Base-by-base conservation (phyloP, 1,140 invertebrate species). In the Drosophila orosa region DNA sequence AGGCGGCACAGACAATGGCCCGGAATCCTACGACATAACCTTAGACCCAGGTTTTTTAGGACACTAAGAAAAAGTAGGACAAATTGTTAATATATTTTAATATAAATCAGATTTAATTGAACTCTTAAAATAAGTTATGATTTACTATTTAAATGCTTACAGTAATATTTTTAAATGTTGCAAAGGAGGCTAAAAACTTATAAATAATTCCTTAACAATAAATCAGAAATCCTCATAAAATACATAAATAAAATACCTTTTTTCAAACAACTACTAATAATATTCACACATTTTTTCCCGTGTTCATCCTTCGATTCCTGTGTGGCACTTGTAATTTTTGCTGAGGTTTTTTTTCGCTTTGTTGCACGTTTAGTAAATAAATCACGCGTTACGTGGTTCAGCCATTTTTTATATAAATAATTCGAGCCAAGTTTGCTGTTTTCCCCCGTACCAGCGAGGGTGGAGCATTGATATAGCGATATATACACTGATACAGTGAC, bases 341-440 rank as follows among this genome's bases (percentile, higher is more conserved):
- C 83, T 86, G 83, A 86, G 79, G 83, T 84, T 84, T 73, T 81
- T 62, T 71, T 71, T 42, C 60, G 58, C 60, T 74, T 74, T 74
- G 71, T 87, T 86, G 85, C 84, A 89, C 84, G 84, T 89, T 89
- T 89, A 84, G 84, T 89, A 84, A 89, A 89, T 89, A 89, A 89
- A 89, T 89, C 84, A 89, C 77, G 77, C 80, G 84, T 89, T 87
- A 77, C 67, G 75, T 79, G 80, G 80, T 67, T 83, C 59, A 62
- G 60, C 76, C 75, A 83, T 86, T 86, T 86, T 86, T 86, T 86
- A 87, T 86, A 86, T 87, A 86, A 86, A 86, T 86, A 87, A 86
- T 86, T 86, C 80, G 80, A 67, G 74, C 76, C 67, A 80, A 68
- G 74, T 74, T 66, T 77, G 55, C 76, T 78, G 62, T 68, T 77